Evolutionary conservation across 2,797 vertebrate genomes (phyloP).

Genomic region (Malacoraja senta): DNA sequence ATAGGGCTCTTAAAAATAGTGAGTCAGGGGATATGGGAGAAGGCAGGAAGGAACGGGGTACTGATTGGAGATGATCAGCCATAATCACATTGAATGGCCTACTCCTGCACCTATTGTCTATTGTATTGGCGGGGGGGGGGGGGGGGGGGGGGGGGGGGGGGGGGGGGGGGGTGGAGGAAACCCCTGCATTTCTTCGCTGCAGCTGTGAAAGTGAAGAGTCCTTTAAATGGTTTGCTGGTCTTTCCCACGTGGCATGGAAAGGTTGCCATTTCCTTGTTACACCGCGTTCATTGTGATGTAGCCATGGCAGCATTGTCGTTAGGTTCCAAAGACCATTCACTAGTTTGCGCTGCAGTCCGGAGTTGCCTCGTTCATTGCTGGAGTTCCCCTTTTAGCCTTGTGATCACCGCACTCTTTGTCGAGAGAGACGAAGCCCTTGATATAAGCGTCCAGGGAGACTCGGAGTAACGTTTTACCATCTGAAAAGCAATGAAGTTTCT

Average conservation of each 20-base stretch:
- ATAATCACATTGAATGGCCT: too few relatives aligned
- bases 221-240: not conserved
- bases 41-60: too few relatives aligned
- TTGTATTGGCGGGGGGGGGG: too few relatives aligned
- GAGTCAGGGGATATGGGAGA: too few relatives aligned
- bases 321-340: not conserved
- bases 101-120: too few relatives aligned
- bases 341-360: not conserved
- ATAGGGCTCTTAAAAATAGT: too few relatives aligned
- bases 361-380: not conserved
- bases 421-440: not conserved
- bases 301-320: conserved; percentile 6
- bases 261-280: not conserved
- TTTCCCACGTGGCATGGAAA: not conserved
- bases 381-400: too few relatives aligned
- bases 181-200: too few relatives aligned
- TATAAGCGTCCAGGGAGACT: not conserved
- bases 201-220: not conserved
- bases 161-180: too few relatives aligned
- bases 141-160: too few relatives aligned
- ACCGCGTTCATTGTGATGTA: not conserved
- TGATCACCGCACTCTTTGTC: too few relatives aligned
- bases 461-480: not conserved
- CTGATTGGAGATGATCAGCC: too few relatives aligned
- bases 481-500: not conserved